phyloP scores from a whole-genome alignment of 2,888 invertebrate species.

The Pollenia angustigena region DNA sequence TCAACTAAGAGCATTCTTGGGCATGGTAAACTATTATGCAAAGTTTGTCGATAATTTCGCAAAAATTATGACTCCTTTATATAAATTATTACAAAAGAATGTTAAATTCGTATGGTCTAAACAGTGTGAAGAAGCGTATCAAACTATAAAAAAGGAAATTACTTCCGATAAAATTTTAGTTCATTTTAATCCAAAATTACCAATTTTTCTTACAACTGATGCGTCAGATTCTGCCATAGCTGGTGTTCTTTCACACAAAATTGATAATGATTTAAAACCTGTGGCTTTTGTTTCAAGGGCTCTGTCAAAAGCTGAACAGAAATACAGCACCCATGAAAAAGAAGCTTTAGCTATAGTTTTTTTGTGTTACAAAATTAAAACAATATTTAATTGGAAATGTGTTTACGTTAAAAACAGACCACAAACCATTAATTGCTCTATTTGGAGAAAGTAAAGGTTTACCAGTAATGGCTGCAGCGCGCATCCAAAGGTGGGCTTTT shows the following conservation, averaged over 20 bases:
- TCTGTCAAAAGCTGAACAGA: constrained; percentile 55
- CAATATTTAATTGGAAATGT: not conserved
- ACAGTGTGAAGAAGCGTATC: constrained; percentile 2
- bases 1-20: constrained; percentile 41
- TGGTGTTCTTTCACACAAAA: constrained; percentile 66
- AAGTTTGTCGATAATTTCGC: constrained; percentile 33
- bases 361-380: constrained; percentile 25
- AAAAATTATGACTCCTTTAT: constrained; percentile 43
- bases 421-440: no score
- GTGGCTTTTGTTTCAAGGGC: constrained; percentile 70
- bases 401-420: no score
- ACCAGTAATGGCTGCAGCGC: no score
- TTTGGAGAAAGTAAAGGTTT: no score
- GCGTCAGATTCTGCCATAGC: constrained; percentile 46
- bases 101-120: constrained; percentile 13
- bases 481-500: no score
- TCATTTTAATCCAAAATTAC: constrained; percentile 29
- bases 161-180: constrained; percentile 16
- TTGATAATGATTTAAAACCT: constrained; percentile 40
- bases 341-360: constrained; percentile 49
- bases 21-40: constrained; percentile 45
- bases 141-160: constrained; percentile 7
- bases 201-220: constrained; percentile 35
- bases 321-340: constrained; percentile 69
- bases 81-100: constrained; percentile 34